Base-by-base conservation (phyloP, 2,113 vertebrate genomes). In the Plecotus auritus region DNA sequence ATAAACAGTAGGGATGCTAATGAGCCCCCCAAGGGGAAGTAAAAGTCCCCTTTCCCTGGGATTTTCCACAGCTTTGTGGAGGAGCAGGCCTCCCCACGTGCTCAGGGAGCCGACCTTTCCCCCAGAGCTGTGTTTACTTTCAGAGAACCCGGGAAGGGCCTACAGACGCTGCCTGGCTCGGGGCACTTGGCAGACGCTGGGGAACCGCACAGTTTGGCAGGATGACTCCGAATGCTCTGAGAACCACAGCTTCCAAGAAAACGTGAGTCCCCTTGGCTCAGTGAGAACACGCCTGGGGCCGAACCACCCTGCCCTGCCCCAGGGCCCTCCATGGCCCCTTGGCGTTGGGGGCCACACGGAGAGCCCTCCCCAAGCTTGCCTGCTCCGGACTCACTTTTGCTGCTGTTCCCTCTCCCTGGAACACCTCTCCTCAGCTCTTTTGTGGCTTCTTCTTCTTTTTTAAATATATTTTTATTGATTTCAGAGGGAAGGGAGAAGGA, bases 191-290 rank as follows among this genome's bases (percentile, higher is more conserved):
- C 98, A 98, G 95, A 98, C 35, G 0, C 78, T 51, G 80, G 98
- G 98, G 93, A 99, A 99, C 97, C 98, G 99, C 93, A 99, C 99
- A 10, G 97, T 98, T 96, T 99, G 99, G 99, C 98, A 98, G 78
- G 98, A 99, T 59, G 97, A 98, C n/a, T 98, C 99, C 0, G 99
- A 99, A 96, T 99, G 99, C 97, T 92, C 97, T 85, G 96, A 97
- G 95, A 91, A 99, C 92, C 95, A 97, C 76, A 86, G 98, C 97
- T 98, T 99, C 51, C 76, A 98, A 97, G 95, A 98, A 94, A 97
- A 99, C n/a, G 99, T 99, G 94, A 99, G 98, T 97, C 35, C 73
- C 23, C 70, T 40, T 5, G 8, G 64, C 45, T 83, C 14, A 3
- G 78, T 47, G 90, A 82, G 35, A 81, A 69, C 3, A 6, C 0